Conservation (phyloP, 1,140 invertebrate genomes). For the Drosophila grimshawi region DNA sequence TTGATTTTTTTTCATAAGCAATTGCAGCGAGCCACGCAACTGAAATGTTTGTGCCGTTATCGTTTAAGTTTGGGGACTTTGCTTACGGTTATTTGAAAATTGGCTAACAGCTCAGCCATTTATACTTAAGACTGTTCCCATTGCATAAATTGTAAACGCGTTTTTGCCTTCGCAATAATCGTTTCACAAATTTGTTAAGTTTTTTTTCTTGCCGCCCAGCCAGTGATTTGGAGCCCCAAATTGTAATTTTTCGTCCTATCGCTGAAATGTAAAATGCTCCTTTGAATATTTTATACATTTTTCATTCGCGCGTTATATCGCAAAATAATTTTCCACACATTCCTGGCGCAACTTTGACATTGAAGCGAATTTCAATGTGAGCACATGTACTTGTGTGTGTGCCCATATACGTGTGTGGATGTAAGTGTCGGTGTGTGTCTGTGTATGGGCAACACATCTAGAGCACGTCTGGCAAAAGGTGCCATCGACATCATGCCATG, state of each 20-base stretch:
- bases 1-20: slow-evolving; percentile 40
- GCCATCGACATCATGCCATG: slow-evolving; percentile 55
- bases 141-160: slow-evolving; percentile 4
- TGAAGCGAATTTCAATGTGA: slow-evolving; percentile 48
- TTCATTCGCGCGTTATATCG: slow-evolving; percentile 81
- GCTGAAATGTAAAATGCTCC: slow-evolving; percentile 71
- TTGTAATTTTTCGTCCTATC: slow-evolving; percentile 34
- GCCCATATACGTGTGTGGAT: background rate
- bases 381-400: slow-evolving; percentile 2
- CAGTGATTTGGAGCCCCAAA: slow-evolving; percentile 43
- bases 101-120: background rate
- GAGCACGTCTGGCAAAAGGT: slow-evolving; percentile 65
- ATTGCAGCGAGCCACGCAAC: slow-evolving; percentile 14
- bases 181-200: slow-evolving; percentile 8
- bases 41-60: slow-evolving; percentile 60
- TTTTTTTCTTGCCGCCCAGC: slow-evolving; percentile 31
- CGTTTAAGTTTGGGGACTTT: slow-evolving; percentile 57
- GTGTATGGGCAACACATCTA: slow-evolving; percentile 67
- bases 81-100: slow-evolving; percentile 27
- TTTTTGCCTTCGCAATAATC: slow-evolving; percentile 10
- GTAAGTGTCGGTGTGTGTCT: slow-evolving; percentile 5
- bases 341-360: slow-evolving; percentile 72
- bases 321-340: slow-evolving; percentile 80
- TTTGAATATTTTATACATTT: slow-evolving; percentile 83
- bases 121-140: background rate